Evolutionary conservation across 2,888 invertebrate species (phyloP).

Genomic region (Diarsia brunnea): DNA sequence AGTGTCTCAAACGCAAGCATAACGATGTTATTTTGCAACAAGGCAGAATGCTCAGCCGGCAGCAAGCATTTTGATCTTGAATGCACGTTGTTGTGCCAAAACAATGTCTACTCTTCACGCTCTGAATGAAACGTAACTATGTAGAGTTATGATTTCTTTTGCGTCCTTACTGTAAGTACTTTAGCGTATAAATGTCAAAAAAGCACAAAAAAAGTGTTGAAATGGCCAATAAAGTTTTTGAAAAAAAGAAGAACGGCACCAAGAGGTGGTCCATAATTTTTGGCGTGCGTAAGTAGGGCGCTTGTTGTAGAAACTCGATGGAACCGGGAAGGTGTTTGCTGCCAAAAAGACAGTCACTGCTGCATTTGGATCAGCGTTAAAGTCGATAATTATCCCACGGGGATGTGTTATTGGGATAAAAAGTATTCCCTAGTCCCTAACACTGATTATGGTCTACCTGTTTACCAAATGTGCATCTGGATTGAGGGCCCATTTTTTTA

Average conservation of each 20-base stretch:
- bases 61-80: conserved; percentile 59
- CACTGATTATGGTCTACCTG: background rate
- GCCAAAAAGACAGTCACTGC: background rate
- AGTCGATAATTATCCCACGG: background rate
- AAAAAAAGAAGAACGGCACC: background rate
- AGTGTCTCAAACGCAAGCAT: conserved; percentile 1
- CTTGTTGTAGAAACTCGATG: background rate
- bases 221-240: background rate
- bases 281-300: background rate
- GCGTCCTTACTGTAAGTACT: conserved; percentile 13
- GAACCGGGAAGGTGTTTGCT: background rate
- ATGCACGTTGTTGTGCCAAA: conserved; percentile 41
- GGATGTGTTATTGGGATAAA: background rate
- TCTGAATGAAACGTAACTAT: conserved; percentile 62
- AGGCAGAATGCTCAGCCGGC: conserved; percentile 23
- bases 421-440: background rate
- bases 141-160: conserved; percentile 56
- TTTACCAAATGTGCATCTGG: too few relatives aligned
- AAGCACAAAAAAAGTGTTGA: background rate
- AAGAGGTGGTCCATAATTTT: background rate
- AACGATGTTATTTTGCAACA: conserved; percentile 44
- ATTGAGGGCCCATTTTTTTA: too few relatives aligned
- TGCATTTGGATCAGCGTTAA: background rate
- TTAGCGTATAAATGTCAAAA: conserved; percentile 19
- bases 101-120: conserved; percentile 70